Base-by-base conservation (phyloP, 2,797 vertebrate genomes). In the Gadopsis bispinosus region DNA sequence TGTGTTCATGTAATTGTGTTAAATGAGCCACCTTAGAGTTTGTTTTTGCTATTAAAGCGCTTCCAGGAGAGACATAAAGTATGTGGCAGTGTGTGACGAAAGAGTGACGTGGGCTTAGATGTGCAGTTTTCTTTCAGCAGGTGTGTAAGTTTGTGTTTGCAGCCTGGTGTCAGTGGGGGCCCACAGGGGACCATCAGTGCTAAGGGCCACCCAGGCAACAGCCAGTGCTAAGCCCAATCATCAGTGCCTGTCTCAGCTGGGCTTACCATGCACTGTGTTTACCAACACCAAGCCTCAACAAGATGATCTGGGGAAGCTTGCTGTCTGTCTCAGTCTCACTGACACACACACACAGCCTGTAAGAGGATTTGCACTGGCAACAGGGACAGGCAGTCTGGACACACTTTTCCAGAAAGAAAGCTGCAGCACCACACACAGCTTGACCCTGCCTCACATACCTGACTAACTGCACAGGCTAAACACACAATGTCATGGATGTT, bases 321-420 rank as follows among this genome's bases (percentile, higher is more conserved):
- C 84, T 79, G 85, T 81, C 82, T 48, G 55, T 76, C 78, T 77
- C 68, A 26, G 50, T 11, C 68, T 51, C 1, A 11, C 63, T 56
- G 53, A 69, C 68, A 70, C 66, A 78, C 78, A 75, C 65, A 79
- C 73, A 60, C 50, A 65, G 62, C 31, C 80, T 73, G 20, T 81
- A 93, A 93, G 92, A 93, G 92, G 92, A 94, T 94, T 93, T 91
- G 78, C 65, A 74, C 80, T 73, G 74, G 85, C 83, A 87, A 88
- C 83, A 87, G 77, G 83, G 84, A 87, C 68, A 78, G 89, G 59
- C 71, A 73, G 77, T 22, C 59, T 71, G 45, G 45, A 48, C 45
- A 48, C 48, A 64, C 80, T 91, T 80, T 85, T 88, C 84, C 79
- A 54, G 69, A 82, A 64, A 75, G 82, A 78, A 85, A 77, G 81